Evolutionary conservation across 2,797 vertebrate species (phyloP).

Genomic region (Pseudotriccus pelzelni): DNA sequence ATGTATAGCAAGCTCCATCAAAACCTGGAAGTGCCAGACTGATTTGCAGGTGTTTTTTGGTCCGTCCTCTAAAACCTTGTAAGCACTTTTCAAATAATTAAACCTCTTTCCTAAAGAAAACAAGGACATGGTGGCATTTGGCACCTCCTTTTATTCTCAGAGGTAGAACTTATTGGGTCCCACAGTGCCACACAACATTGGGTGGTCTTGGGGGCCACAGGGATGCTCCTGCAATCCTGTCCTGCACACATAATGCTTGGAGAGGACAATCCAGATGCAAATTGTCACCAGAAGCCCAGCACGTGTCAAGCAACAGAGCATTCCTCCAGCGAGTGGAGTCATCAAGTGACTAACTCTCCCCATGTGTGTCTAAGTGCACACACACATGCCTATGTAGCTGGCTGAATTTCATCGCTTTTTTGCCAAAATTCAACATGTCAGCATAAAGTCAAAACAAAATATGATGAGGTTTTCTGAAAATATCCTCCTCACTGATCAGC

Average conservation of each 20-base stretch:
- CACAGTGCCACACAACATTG: rapidly evolving
- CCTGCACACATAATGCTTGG: neutral
- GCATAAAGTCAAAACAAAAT: conserved; percentile 41
- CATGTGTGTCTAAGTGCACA: rapidly evolving
- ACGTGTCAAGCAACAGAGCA: rapidly evolving
- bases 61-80: neutral
- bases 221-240: neutral
- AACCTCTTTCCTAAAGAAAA: neutral
- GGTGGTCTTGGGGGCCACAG: neutral
- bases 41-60: neutral
- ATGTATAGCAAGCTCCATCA: neutral
- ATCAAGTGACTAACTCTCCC: rapidly evolving
- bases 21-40: neutral
- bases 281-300: neutral
- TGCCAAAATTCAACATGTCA: conserved; percentile 21
- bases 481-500: neutral
- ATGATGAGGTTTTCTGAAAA: conserved; percentile 46
- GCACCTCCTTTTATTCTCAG: neutral
- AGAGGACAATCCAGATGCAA: neutral
- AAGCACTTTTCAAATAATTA: neutral
- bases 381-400: neutral
- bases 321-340: neutral
- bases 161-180: neutral
- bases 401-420: neutral
- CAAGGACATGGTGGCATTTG: neutral